Percentiles rank a stretch among this genome's conserved stretches.
These are phyloP conservation scores for Trichoplusia ni DNA, from an alignment of 1,140 invertebrate species.

Conservation along the genomic window DNA sequence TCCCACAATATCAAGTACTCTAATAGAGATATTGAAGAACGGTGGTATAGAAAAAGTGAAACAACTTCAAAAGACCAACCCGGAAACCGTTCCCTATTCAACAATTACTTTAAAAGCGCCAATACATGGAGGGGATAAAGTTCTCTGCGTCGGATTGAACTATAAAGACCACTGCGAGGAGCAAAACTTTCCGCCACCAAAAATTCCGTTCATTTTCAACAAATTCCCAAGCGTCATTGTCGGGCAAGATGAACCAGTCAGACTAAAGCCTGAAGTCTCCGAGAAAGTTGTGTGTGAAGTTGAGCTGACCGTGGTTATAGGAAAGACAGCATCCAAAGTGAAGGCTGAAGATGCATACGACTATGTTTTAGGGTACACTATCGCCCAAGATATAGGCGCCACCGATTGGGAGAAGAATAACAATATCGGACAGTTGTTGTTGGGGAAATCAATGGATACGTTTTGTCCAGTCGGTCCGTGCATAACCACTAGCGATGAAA, in stretches of 20 bases:
- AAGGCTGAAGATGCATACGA: slow-evolving; percentile 85
- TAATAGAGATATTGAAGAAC: slow-evolving; percentile 40
- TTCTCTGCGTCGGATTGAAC: slow-evolving; percentile 85
- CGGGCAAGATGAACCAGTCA: slow-evolving; percentile 87
- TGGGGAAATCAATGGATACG: slow-evolving; percentile 87
- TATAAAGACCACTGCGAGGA: slow-evolving; percentile 85
- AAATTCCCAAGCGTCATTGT: slow-evolving; percentile 88
- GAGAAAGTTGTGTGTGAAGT: slow-evolving; percentile 90
- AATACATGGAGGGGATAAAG: slow-evolving; percentile 82
- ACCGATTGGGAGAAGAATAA: slow-evolving; percentile 90
- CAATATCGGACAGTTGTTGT: slow-evolving; percentile 90
- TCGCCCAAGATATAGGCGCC: slow-evolving; percentile 90
- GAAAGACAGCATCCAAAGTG: slow-evolving; percentile 87
- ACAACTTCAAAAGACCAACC: slow-evolving; percentile 5
- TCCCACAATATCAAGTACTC: slow-evolving; percentile 34
- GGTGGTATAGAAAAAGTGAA: slow-evolving; percentile 27
- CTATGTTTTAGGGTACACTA: slow-evolving; percentile 92
- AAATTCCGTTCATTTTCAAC: slow-evolving; percentile 84
- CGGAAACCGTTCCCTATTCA: slow-evolving; percentile 38
- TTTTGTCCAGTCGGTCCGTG: slow-evolving; percentile 90
- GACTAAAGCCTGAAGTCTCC: slow-evolving; percentile 43
- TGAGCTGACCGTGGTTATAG: slow-evolving; percentile 91
- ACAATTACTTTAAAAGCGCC: slow-evolving; percentile 74
- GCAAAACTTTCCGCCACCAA: slow-evolving; percentile 82
- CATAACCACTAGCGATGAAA: slow-evolving; percentile 88